phyloP scores from a whole-genome alignment of 2,113 vertebrate species.

The Zapornia atra region DNA sequence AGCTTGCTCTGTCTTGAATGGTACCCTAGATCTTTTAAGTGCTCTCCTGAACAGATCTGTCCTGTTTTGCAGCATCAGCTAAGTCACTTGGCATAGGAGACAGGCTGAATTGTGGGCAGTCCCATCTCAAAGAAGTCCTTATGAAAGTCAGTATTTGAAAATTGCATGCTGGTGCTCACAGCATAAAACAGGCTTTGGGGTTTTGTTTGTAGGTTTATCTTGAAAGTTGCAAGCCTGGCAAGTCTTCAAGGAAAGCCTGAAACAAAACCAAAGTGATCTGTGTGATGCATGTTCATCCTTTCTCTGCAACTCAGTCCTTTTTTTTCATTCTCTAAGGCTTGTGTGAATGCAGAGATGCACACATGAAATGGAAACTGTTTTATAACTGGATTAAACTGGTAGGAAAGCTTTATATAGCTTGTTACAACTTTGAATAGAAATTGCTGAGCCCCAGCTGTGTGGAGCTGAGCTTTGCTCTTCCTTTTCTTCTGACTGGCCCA shows the following conservation, averaged over 20 bases:
- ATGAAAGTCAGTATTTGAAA: not conserved
- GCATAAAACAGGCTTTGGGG: not conserved
- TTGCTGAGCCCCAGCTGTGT: not conserved
- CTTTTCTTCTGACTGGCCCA: not conserved
- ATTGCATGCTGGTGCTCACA: not conserved
- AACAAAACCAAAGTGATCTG: not conserved
- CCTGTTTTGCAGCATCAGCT: not conserved
- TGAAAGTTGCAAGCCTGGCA: conserved; percentile 25
- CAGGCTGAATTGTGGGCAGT: not conserved
- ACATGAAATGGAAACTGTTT: not conserved
- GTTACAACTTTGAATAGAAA: conserved; percentile 4
- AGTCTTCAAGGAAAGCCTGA: conserved; percentile 28
- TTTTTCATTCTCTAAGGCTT: conserved; percentile 5
- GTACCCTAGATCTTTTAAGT: not conserved
- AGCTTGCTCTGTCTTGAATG: not conserved
- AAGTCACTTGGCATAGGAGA: not conserved
- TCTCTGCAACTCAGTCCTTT: not conserved
- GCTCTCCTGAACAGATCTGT: not conserved
- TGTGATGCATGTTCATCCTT: conserved; percentile 6
- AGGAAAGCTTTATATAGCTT: conserved; percentile 9
- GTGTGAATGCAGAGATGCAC: not conserved
- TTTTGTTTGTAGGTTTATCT: not conserved
- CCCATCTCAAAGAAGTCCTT: not conserved
- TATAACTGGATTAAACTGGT: conserved; percentile 19
- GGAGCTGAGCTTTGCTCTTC: not conserved